Evolutionary conservation across 2,113 vertebrate genomes (phyloP), one percentile per base, ranked within the genome.

Genomic region (Climacteris rufus): DNA sequence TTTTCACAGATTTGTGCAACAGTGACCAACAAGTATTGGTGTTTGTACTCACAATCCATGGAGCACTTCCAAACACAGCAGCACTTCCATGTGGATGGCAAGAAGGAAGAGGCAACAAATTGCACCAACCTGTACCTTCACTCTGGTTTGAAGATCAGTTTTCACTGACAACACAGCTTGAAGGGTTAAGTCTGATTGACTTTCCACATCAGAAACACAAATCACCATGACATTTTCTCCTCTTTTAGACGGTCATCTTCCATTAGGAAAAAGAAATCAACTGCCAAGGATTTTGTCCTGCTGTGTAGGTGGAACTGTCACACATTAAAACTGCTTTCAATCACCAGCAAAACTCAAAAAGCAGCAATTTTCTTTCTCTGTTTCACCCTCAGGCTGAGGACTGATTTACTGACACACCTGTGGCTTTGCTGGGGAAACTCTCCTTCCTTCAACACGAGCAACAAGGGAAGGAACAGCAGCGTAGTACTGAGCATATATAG

Each of bases 251-350:
- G 53, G 65, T 50, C 40, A 27, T 60, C 71, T 84, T 83, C 64
- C 69, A 70, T 60, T 37, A 87, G 40, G 75, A 85, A 63, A 72
- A 57, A 84, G 10, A 89, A 85, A 89, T 65, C 65, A 86, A 60
- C 70, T 88, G 50, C 59, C 59, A 69, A 80, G 68, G 79, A 70
- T 87, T 87, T 70, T 68, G 57, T 70, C 87, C 87, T 83, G 57
- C 81, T 87, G 75, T 52, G 84, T 90, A 86, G 90, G 79, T 96
- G 68, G 90, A 95, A 83, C 39, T 74, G 61, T 88, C 87, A 93
- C 50, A 40, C 54, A 45, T 80, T 93, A 97, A 93, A 97, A 56
- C 45, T 81, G 79, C 60, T 49, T 93, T 87, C 45, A 75, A 25
- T 63, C 83, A 66, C 82, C 68, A 64, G 31, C 14, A 39, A 59